phyloP scores from a whole-genome alignment of 1,140 invertebrate species.

The Cotesia vestalis region DNA sequence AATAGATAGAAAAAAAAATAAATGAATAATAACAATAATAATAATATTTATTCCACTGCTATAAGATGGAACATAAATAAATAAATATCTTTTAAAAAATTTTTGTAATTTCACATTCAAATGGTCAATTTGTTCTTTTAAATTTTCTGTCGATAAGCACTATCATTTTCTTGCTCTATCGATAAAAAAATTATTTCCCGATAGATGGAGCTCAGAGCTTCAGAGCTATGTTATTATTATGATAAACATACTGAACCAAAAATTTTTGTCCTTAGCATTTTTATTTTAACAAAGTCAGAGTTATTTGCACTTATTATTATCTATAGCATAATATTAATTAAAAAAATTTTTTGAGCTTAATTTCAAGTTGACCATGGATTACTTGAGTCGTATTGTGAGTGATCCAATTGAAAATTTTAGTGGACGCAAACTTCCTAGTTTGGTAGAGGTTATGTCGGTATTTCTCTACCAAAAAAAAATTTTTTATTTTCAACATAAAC shows the following conservation, averaged over 20 bases:
- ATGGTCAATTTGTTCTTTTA: too few species aligned
- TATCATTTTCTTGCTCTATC: too few species aligned
- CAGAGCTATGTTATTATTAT: constrained; percentile 9
- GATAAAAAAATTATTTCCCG: constrained; percentile 4
- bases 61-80: too few species aligned
- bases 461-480: constrained; percentile 13
- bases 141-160: too few species aligned
- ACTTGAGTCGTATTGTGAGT: constrained; percentile 16
- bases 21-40: too few species aligned
- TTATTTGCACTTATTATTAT: background rate
- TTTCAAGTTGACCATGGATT: constrained; percentile 17
- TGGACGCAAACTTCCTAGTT: constrained; percentile 24
- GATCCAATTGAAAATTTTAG: constrained; percentile 23
- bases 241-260: background rate
- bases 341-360: constrained; percentile 10
- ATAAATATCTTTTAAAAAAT: too few species aligned
- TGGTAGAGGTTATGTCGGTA: constrained; percentile 18
- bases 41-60: too few species aligned
- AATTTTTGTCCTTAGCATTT: constrained; percentile 12
- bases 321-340: background rate
- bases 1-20: too few species aligned
- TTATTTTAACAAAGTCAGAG: constrained; percentile 20
- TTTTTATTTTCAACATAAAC: constrained; percentile 14
- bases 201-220: constrained; percentile 19
- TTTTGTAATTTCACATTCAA: too few species aligned